These are phyloP conservation scores for Pedionomus torquatus DNA, from an alignment of 2,113 vertebrate genomes.

Conservation along the genomic window DNA sequence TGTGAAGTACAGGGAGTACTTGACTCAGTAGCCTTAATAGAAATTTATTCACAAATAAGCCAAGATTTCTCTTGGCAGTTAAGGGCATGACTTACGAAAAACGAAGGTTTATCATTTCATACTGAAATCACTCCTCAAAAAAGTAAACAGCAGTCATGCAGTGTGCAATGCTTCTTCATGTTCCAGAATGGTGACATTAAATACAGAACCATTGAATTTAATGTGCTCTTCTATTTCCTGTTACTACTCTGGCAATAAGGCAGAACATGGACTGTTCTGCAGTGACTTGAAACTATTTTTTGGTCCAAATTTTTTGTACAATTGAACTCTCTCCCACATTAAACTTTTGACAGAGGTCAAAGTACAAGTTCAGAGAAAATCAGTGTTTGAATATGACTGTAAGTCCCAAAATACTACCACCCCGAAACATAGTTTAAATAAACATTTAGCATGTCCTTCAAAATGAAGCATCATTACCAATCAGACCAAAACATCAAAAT, in stretches of 20 bases:
- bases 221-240: not conserved
- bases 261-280: accelerated
- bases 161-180: not conserved
- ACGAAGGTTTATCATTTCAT: not conserved
- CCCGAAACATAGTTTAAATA: not conserved
- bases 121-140: not conserved
- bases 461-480: not conserved
- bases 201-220: not conserved
- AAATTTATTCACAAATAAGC: not conserved
- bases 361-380: not conserved
- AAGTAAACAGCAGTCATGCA: accelerated
- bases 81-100: not conserved
- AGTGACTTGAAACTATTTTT: not conserved
- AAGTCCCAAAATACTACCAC: not conserved
- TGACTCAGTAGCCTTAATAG: not conserved
- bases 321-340: not conserved
- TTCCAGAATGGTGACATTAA: not conserved
- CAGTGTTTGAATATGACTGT: not conserved
- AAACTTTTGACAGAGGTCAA: not conserved
- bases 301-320: not conserved
- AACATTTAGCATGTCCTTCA: not conserved
- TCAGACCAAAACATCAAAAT: not conserved
- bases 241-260: not conserved
- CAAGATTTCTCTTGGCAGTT: not conserved
- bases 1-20: not conserved